phyloP scores from a whole-genome alignment of 2,113 vertebrate species.

The Eurystomus gularis region DNA sequence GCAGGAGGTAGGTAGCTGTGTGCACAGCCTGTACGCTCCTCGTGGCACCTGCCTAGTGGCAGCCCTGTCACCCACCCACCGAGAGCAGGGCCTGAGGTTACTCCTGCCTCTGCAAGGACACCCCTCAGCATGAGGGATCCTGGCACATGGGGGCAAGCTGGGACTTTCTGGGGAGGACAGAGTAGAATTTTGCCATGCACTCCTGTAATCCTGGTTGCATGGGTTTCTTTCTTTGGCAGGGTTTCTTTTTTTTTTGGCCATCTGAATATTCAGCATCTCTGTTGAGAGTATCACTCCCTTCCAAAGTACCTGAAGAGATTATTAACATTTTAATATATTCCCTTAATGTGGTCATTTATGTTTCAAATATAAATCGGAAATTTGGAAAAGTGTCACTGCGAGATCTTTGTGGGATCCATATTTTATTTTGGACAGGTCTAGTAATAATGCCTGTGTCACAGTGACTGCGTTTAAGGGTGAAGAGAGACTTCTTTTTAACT shows the following conservation, averaged over 20 bases:
- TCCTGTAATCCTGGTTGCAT: neutral
- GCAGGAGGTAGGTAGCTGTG: neutral
- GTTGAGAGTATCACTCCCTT: neutral
- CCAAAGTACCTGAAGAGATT: neutral
- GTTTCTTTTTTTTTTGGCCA: neutral
- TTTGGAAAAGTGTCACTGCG: neutral
- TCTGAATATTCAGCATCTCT: neutral
- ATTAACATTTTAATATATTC: neutral
- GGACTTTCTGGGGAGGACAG: neutral
- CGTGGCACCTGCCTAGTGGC: neutral
- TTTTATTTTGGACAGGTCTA: neutral
- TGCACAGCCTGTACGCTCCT: neutral
- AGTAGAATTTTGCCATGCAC: neutral
- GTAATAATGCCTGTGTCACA: neutral
- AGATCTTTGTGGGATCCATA: neutral
- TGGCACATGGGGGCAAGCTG: neutral
- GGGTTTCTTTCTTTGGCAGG: neutral
- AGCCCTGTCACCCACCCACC: accelerated
- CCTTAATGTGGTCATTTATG: neutral
- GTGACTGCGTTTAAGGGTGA: neutral
- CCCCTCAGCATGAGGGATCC: neutral
- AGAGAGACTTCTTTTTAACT: neutral
- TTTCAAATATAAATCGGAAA: neutral
- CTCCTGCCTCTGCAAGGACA: neutral
- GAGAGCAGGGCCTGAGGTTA: neutral